Evolutionary conservation across 2,113 vertebrate species (phyloP), one percentile per base, ranked within the genome.

Genomic region (Triplophysa tibetana): DNA sequence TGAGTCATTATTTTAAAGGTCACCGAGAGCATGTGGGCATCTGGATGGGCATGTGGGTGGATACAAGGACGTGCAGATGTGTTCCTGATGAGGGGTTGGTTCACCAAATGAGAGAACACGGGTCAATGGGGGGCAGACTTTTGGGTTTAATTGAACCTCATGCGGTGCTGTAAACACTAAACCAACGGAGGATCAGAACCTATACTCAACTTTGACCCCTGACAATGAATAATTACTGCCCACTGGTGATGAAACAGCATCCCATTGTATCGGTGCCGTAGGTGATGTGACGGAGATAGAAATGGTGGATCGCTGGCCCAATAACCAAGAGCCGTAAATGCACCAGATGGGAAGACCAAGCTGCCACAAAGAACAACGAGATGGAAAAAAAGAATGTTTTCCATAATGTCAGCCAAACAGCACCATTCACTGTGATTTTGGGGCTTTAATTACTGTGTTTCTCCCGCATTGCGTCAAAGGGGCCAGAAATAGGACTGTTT

Each of bases 361-460:
- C 24, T 81, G 75, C 77, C 70, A 79, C 14, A 8, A 14, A 64
- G 58, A 77, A 81, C 80, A 82, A 84, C 79, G 80, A 77, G 56
- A 26, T 54, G 63, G 52, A 41, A 78, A 52, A 65, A 72, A 74
- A 67, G 17, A 48, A 56, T 69, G 78, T 77, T 80, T 80, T 79
- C 76, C 48, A 77, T 70, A 58, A 29, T 67, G 77, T 74, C 78
- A 81, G 63, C 72, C 78, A 80, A 85, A 83, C 66, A 69, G 81
- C 75, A 80, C 77, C 63, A 69, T 77, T 74, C 73, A 61, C 80
- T 78, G 73, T 77, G 82, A 80, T 80, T 75, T 62, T 56, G 77
- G 63, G 74, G 80, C 41, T 82, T 84, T 93, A 93, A 93, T 93
- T 89, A 91, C 89, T 89, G 88, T 90, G 86, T 90, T 93, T 89